These are phyloP conservation scores for Abrostola triplasia DNA, from an alignment of 2,888 invertebrate species.

Conservation along the genomic window DNA sequence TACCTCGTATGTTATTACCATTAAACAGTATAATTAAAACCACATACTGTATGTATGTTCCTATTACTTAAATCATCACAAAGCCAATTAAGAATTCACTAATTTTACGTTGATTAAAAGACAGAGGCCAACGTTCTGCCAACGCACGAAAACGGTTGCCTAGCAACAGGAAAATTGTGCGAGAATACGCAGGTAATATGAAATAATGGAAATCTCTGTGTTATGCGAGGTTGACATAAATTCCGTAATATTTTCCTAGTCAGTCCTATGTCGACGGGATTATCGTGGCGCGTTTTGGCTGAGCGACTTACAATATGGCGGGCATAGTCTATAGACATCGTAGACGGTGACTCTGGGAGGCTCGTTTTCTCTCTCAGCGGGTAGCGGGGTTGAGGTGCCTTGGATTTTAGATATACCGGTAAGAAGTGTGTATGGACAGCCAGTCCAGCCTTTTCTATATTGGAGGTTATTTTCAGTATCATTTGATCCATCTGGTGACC, in stretches of 20 bases:
- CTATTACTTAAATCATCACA: no score
- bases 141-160: not conserved
- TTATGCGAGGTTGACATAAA: constrained; percentile 21
- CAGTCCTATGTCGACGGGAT: constrained; percentile 25
- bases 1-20: no score
- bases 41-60: no score
- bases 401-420: no score
- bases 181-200: constrained; percentile 7
- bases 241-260: constrained; percentile 23
- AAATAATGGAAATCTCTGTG: constrained; percentile 9
- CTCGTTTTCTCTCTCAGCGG: constrained; percentile 7
- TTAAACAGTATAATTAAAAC: no score
- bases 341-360: not conserved
- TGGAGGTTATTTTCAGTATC: no score
- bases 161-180: not conserved
- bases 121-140: not conserved
- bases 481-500: no score
- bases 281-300: constrained; percentile 26
- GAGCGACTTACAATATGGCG: constrained; percentile 19
- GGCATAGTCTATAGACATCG: not conserved
- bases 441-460: no score
- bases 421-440: no score
- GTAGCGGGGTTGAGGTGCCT: not conserved
- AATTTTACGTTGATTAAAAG: not conserved
- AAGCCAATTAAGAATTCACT: no score